Evolutionary conservation across 2,797 vertebrate species (phyloP), one percentile per base, ranked within the genome.

Genomic region (Sebastes aleutianus): DNA sequence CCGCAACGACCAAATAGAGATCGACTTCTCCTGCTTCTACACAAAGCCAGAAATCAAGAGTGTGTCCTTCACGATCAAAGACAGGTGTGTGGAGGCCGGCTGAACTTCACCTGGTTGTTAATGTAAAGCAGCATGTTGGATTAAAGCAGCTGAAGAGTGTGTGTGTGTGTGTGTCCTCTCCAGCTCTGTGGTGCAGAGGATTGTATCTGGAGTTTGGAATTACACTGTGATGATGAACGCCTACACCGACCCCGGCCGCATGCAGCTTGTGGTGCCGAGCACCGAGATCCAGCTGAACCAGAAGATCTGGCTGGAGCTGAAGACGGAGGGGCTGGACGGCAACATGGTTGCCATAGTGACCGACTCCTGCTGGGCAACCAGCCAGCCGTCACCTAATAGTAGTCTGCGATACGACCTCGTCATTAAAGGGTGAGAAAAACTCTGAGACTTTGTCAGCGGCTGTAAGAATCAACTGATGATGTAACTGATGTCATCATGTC

Each of bases 321-420:
- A 36, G 32, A 14, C 62, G 12, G 20, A 22, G 6, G 62, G 34
- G n/a, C 11, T 64, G 62, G 32, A 36, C 3, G 31, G 3, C 11
- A 1, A 24, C 24, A 24, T 24, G 24, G 24, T 24, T 2, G 24
- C 32, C 12, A 7, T 64, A 16, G 32, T 64, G 31, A 63, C 34
- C 11, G 11, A 36, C 34, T 63, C 61, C 61, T 63, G 61, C 61
- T 63, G 61, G 61, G 61, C 31, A n/a, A 63, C 61, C 31, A 22
- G 3, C 18, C 18, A 34, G 31, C 1, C 10, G 3, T 6, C 20
- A 6, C 20, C 61, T 12, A 0, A 2, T 7, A 3, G 2, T 7
- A 18, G 10, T 22, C 20, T 3, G 16, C 5, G 20, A 34, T 34
- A 63, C 31, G 1, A 34, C 10, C 61, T 63, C 20, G 3, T 63